Percentiles rank a stretch among this genome's conserved stretches.
phyloP scores from a whole-genome alignment of 1,140 invertebrate genomes.

The Hylaeus volcanicus region DNA sequence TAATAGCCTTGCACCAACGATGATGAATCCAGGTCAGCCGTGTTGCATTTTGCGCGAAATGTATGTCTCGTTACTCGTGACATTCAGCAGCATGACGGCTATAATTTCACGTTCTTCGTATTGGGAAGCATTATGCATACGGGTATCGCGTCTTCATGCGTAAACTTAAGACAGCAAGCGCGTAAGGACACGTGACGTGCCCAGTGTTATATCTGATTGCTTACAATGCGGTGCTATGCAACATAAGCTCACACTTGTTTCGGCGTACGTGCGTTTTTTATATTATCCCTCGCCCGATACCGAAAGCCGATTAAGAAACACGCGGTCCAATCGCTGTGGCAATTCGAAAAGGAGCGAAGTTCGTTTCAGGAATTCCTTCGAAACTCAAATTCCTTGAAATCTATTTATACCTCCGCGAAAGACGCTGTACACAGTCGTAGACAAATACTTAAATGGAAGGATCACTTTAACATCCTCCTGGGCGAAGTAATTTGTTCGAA shows the following conservation, averaged over 20 bases:
- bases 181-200: constrained; percentile 11
- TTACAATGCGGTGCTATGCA: constrained; percentile 24
- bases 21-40: constrained; percentile 55
- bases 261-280: constrained; percentile 26
- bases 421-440: too few relatives aligned
- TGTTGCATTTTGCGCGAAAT: constrained; percentile 35
- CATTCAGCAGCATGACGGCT: not conserved
- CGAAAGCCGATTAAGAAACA: constrained; percentile 13
- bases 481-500: too few relatives aligned
- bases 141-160: constrained; percentile 17
- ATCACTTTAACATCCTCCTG: too few relatives aligned
- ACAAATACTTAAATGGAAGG: too few relatives aligned
- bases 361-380: not conserved
- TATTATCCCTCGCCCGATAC: constrained; percentile 24
- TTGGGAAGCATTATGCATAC: not conserved
- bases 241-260: constrained; percentile 16
- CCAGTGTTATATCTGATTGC: constrained; percentile 36
- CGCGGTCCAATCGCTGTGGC: constrained; percentile 3
- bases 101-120: constrained; percentile 11
- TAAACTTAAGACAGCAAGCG: constrained; percentile 21
- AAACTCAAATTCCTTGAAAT: not conserved
- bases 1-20: constrained; percentile 25
- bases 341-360: not conserved
- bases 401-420: not conserved
- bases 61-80: constrained; percentile 16